These are phyloP conservation scores for Penaeus indicus DNA, from an alignment of 1,140 invertebrate genomes.

Conservation along the genomic window DNA sequence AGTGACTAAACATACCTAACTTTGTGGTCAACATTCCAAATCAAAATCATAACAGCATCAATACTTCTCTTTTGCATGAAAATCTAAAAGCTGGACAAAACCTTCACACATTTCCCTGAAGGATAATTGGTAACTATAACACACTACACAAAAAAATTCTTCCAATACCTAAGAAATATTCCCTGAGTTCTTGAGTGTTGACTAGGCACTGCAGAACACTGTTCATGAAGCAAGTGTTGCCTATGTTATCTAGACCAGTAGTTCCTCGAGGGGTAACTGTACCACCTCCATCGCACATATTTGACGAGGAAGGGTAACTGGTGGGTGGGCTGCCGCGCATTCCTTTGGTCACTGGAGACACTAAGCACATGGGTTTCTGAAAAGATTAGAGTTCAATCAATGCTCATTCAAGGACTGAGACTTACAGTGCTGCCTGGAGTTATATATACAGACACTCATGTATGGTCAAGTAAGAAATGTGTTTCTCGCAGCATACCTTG, in stretches of 20 bases:
- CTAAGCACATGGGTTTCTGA: slow-evolving; percentile 65
- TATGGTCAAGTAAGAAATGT: too few species aligned
- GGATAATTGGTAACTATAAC: neutral
- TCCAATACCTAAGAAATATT: slow-evolving; percentile 72
- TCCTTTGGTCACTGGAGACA: slow-evolving; percentile 61
- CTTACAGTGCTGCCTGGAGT: too few species aligned
- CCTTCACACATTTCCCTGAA: too few species aligned
- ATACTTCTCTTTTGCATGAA: too few species aligned
- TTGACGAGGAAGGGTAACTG: slow-evolving; percentile 29
- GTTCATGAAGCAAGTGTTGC: slow-evolving; percentile 80
- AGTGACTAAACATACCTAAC: too few species aligned
- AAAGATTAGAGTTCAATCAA: neutral
- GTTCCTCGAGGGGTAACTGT: slow-evolving; percentile 70
- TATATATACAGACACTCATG: neutral
- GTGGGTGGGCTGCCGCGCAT: slow-evolving; percentile 39
- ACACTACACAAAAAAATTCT: neutral
- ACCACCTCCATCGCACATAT: slow-evolving; percentile 18
- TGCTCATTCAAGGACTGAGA: neutral
- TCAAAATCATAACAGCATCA: too few species aligned
- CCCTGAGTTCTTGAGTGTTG: slow-evolving; percentile 68
- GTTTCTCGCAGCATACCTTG: slow-evolving; percentile 8
- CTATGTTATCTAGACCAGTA: slow-evolving; percentile 76
- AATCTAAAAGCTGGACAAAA: too few species aligned
- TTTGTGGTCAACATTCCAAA: too few species aligned
- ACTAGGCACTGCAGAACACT: slow-evolving; percentile 74